Evolutionary conservation across 2,113 vertebrate genomes (phyloP), one percentile per base, ranked within the genome.

Genomic region (Bubo blakistoni): DNA sequence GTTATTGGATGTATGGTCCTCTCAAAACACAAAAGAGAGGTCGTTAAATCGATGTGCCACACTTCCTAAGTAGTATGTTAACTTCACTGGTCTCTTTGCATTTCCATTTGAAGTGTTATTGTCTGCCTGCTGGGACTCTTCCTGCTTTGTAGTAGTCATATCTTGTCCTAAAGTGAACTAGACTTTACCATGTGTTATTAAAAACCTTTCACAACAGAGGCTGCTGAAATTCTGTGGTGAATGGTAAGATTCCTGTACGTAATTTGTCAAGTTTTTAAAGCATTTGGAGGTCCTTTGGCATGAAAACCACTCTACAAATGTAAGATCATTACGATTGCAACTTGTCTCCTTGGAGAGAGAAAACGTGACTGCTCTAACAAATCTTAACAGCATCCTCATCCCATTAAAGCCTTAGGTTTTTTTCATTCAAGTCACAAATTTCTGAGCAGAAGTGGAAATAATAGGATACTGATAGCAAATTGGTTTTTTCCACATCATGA

Each of bases 351-450:
- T 59, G 59, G 36, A 94, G 57, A 70, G 71, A 92, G 57, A 92
- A 89, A 89, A 89, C 0, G 0, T 66, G 63, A 70, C 49, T 58
- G 34, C 62, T 90, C 80, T 81, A n/a, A 93, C 72, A 96, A 93
- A 88, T 91, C 42, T 88, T 86, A 76, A 36, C 63, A 86, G 44
- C 25, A 90, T 83, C 47, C 51, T 93, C 59, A 78, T 85, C 34
- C 52, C 20, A 36, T 92, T 91, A 66, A 95, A 91, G 38, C 44
- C 46, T 94, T 91, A 72, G 59, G 11, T 65, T 97, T 97, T 96
- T 79, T 83, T 97, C 81, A 96, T 97, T 97, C 90, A 93, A 89
- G 81, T 94, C 93, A 93, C 65, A 97, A 78, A 95, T 94, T 96
- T 96, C 86, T 29, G 51, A 97, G 51, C 61, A 91, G 89, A 96